phyloP scores from a whole-genome alignment of 2,113 vertebrate species.

The Tinamus guttatus region DNA sequence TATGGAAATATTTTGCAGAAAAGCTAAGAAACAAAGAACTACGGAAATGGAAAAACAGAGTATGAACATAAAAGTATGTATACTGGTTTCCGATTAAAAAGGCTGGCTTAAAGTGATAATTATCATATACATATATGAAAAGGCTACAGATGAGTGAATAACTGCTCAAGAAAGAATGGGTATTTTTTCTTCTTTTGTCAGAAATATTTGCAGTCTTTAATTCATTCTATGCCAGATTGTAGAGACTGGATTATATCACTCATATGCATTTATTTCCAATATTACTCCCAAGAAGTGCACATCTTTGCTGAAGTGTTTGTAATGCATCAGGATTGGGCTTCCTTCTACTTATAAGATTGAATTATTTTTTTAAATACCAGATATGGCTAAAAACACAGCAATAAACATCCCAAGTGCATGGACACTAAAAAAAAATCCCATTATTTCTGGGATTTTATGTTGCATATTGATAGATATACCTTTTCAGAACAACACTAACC shows the following conservation, averaged over 20 bases:
- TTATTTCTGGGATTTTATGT: conserved; percentile 7
- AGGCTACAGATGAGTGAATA: no score
- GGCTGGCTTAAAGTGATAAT: no score
- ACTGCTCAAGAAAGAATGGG: no score
- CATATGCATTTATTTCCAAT: not conserved
- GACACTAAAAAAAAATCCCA: not conserved
- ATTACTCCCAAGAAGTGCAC: not conserved
- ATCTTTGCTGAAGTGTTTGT: conserved; percentile 28
- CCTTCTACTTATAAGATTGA: conserved; percentile 68
- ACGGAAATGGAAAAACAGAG: no score
- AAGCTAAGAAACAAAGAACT: no score
- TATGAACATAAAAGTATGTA: no score
- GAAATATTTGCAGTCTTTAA: not conserved
- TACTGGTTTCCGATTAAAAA: no score
- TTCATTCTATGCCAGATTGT: not conserved
- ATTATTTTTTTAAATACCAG: conserved; percentile 71
- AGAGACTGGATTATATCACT: not conserved
- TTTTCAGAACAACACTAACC: conserved; percentile 14
- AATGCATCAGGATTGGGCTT: conserved; percentile 55
- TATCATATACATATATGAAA: no score
- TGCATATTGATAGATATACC: not conserved
- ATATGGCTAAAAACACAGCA: not conserved
- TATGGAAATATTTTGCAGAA: no score
- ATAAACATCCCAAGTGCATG: no score
- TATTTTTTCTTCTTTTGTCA: no score